Evolutionary conservation across 2,888 invertebrate species (phyloP), one percentile per base, ranked within the genome.

Genomic region (Fabriciana adippe): DNA sequence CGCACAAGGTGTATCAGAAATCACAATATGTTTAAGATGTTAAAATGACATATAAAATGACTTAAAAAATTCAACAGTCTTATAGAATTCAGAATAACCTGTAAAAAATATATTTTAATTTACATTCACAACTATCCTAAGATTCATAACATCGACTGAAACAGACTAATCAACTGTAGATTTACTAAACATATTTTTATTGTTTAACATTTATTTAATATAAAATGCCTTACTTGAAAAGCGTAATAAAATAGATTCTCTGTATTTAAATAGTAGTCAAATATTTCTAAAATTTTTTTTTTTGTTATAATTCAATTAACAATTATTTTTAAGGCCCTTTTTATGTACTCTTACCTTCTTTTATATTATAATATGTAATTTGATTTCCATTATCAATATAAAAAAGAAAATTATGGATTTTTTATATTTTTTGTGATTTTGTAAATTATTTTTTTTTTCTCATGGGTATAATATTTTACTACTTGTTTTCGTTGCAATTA

Each of bases 221-320:
- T 81, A 83, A 84, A 84, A 84, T 83, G 83, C 78, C 76, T 74
- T 79, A 83, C 75, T 84, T 76, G 76, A 82, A 87, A 90, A 85
- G 83, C 86, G 87, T 92, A 91, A 90, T 90, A 92, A 92, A 91
- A 92, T 92, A 92, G 86, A 88, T 87, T 81, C 77, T 81, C 86
- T 86, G 78, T 82, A 81, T 82, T 77, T 61, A 51, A 61, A 51
- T 51, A 85, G 85, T 83, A 73, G 85, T 83, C 80, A 80, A 84
- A 88, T 79, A 85, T 75, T 79, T 86, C 83, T 85, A 86, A 87
- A 87, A 86, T 86, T 79, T 80, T 85, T 77, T 81, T 80, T 81
- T 79, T 79, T 75, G 76, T 80, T 82, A 81, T 79, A 81, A 79
- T 81, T 82, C 82, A 83, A 79, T 79, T 75, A 76, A 79, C 80